Conservation (phyloP, 2,888 invertebrate species). For the Agriopis leucophaearia region DNA sequence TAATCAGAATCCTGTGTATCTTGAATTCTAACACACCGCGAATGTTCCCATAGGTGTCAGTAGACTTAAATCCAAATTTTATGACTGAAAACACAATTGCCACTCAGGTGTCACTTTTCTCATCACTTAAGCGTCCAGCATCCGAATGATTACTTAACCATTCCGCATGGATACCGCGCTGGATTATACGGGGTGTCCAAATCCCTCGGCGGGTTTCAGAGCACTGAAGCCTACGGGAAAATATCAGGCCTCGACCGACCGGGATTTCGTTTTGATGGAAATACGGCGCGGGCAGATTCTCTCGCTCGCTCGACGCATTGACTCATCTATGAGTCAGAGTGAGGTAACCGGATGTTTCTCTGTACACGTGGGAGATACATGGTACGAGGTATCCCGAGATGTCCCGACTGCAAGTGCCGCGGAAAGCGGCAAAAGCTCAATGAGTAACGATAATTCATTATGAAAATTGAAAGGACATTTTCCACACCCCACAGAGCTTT, state of each 20-base stretch:
- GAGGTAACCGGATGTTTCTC: constrained; percentile 52
- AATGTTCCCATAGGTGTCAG: constrained; percentile 9
- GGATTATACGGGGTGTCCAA: constrained; percentile 50
- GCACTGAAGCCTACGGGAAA: constrained; percentile 83
- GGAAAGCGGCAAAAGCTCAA: constrained; percentile 80
- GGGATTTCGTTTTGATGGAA: constrained; percentile 71
- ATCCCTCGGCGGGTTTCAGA: constrained; percentile 64
- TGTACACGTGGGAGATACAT: constrained; percentile 31
- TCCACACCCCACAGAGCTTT: constrained; percentile 59
- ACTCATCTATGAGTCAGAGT: constrained; percentile 70
- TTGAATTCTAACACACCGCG: constrained; percentile 6
- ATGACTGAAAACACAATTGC: constrained; percentile 41
- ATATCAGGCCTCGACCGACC: constrained; percentile 78
- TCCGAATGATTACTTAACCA: constrained; percentile 76
- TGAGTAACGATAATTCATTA: constrained; percentile 77
- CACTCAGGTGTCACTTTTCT: constrained; percentile 42
- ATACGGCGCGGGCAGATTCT: constrained; percentile 57
- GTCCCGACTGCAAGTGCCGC: constrained; percentile 59
- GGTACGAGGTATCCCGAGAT: constrained; percentile 63
- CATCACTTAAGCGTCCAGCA: constrained; percentile 50
- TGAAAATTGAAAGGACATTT: constrained; percentile 68
- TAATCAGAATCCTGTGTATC: constrained; percentile 45
- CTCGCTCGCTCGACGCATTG: constrained; percentile 65
- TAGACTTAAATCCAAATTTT: constrained; percentile 32
- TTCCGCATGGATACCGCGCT: constrained; percentile 66